Evolutionary conservation across 2,797 vertebrate genomes (phyloP).

Genomic region (Crenichthys baileyi): DNA sequence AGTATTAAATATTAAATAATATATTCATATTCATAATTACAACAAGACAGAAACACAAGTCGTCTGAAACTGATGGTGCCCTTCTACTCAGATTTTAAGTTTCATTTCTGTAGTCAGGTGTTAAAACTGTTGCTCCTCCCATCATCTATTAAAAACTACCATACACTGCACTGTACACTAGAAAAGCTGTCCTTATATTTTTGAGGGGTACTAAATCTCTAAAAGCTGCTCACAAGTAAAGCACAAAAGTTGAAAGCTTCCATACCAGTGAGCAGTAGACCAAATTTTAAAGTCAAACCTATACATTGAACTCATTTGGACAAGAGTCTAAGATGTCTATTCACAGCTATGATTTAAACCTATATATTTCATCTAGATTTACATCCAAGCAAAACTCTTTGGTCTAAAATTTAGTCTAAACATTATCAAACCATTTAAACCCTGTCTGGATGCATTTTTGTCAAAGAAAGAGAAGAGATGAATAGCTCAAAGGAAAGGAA

Average conservation of each 20-base stretch:
- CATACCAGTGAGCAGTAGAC: background rate
- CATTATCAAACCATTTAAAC: background rate
- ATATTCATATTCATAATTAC: too few species aligned
- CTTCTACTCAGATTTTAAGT: background rate
- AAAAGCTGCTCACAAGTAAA: background rate
- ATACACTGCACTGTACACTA: background rate
- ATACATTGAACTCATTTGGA: background rate
- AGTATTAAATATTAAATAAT: too few species aligned
- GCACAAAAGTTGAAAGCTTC: background rate
- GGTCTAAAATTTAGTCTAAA: too few species aligned
- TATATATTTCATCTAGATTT: background rate
- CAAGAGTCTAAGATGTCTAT: background rate
- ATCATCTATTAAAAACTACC: background rate
- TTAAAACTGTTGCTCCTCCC: background rate
- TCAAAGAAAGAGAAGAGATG: background rate
- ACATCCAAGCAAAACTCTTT: background rate
- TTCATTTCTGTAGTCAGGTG: background rate
- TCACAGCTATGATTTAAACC: background rate
- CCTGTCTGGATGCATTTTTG: background rate
- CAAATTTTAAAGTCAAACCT: background rate
- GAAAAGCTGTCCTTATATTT: background rate
- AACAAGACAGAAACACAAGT: background rate
- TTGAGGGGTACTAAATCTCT: background rate
- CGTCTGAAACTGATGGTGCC: background rate
- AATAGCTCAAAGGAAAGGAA: background rate